Base-by-base conservation (phyloP, 2,113 vertebrate species). In the Boulengeromyrus knoepffleri region DNA sequence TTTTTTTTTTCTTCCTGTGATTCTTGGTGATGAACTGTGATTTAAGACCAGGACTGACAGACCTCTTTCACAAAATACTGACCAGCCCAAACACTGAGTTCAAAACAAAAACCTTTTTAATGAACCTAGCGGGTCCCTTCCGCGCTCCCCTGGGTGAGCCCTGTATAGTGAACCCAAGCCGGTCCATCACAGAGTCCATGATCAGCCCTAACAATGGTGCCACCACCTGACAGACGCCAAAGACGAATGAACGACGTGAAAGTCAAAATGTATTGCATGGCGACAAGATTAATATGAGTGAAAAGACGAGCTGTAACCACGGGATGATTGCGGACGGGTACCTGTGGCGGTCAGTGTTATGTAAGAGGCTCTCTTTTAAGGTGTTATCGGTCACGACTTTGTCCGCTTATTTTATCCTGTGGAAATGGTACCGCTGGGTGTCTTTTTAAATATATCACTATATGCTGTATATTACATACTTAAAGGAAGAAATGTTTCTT, bases 321-420 rank as follows among this genome's bases (percentile, higher is more conserved):
- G 89, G 90, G 21, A 93, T 87, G 90, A 85, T 39, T 90, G 87
- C 91, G 91, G 88, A 90, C 90, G 91, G 91, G 31, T 53, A 19
- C 88, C 91, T 66, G 91, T 50, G 90, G 90, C 56, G 46, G 92
- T 90, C 92, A 92, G 93, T 93, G 92, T 94, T 93, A 93, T 94
- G 89, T 94, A 89, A 94, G 94, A 94, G 93, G 93, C 95, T 95
- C 92, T 94, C 93, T 93, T 92, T 94, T 92, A 90, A 94, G 93
- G 92, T 95, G 91, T 94, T 93, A 91, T 93, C 93, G 90, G 93
- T 94, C 90, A 94, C 94, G 94, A 94, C 94, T 96, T 96, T 95
- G 92, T 95, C 95, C 94, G 91, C 89, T 91, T 95, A 96, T 96
- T 95, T 92, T 95, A 94, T 94, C 91, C 93, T 92, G 94, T 96